Percentiles rank a stretch among this genome's conserved stretches.
These are phyloP conservation scores for Leucosticte australis DNA, from an alignment of 2,113 vertebrate species.

Conservation along the genomic window DNA sequence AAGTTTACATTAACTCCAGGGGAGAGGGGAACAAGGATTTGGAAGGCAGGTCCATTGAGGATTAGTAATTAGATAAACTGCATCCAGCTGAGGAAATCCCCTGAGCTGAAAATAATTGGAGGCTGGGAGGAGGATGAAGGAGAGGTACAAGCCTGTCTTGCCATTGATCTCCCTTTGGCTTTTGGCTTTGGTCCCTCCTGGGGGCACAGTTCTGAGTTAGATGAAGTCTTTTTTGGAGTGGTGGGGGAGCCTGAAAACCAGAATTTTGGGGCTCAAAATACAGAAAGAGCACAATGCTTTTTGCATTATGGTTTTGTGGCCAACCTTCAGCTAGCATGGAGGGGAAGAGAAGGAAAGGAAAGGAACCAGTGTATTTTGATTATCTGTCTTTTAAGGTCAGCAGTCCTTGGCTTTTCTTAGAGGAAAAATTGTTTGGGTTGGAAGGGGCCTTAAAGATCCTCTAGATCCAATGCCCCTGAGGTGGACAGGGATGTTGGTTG, in stretches of 20 bases:
- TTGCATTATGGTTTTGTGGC: background rate
- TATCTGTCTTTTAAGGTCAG: background rate
- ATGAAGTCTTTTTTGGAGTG: rapidly evolving
- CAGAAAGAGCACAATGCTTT: background rate
- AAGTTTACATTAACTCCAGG: background rate
- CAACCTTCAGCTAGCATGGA: background rate
- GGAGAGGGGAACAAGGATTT: background rate
- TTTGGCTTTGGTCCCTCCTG: background rate
- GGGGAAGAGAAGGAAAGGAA: background rate
- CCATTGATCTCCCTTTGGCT: background rate
- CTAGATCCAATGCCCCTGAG: background rate
- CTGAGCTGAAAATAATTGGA: background rate
- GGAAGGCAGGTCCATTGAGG: background rate
- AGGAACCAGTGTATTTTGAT: background rate
- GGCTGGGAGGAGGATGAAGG: background rate
- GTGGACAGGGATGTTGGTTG: background rate
- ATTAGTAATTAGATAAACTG: background rate
- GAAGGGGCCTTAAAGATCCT: background rate
- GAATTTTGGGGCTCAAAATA: background rate
- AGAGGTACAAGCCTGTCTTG: background rate
- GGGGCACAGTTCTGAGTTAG: background rate
- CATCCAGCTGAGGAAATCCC: background rate
- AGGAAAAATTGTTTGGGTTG: background rate
- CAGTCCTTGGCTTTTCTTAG: background rate
- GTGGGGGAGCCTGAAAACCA: background rate